Percentiles rank a stretch among this genome's conserved stretches.
Conservation (phyloP, 1,140 invertebrate genomes). For the Anoplolepis gracilipes region DNA sequence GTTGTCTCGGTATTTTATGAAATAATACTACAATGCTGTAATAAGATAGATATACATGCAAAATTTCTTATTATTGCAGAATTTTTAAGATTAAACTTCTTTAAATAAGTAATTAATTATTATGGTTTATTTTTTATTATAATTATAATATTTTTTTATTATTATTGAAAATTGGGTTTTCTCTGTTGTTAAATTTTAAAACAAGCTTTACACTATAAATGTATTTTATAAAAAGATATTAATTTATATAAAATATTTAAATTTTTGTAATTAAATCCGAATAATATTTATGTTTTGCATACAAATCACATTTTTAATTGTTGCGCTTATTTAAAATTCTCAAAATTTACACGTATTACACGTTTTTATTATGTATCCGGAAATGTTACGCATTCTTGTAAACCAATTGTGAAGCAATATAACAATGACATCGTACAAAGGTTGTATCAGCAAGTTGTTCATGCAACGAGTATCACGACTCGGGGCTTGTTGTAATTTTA, state of each 20-base stretch:
- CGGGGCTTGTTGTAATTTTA: slow-evolving; percentile 54
- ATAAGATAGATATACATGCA: neutral
- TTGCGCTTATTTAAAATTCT: neutral
- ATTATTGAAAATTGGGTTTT: neutral
- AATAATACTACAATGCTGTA: neutral
- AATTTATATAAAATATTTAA: slow-evolving; percentile 11
- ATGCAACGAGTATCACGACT: slow-evolving; percentile 33
- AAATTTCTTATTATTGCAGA: neutral
- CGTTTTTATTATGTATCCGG: neutral
- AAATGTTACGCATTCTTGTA: neutral
- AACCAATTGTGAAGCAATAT: slow-evolving; percentile 22
- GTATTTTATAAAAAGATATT: slow-evolving; percentile 2
- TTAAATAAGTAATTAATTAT: slow-evolving; percentile 14
- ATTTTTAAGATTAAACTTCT: neutral
- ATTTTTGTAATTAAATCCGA: slow-evolving; percentile 6
- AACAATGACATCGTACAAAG: slow-evolving; percentile 15
- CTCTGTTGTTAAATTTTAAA: neutral
- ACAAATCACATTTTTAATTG: neutral
- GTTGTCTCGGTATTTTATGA: neutral
- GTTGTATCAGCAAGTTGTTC: neutral
- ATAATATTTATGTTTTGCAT: neutral
- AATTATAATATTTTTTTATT: neutral
- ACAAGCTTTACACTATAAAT: neutral
- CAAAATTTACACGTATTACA: neutral
- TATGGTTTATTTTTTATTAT: neutral